These are phyloP conservation scores for Periophthalmodon schlosseri DNA, from an alignment of 2,113 vertebrate species.

Conservation along the genomic window DNA sequence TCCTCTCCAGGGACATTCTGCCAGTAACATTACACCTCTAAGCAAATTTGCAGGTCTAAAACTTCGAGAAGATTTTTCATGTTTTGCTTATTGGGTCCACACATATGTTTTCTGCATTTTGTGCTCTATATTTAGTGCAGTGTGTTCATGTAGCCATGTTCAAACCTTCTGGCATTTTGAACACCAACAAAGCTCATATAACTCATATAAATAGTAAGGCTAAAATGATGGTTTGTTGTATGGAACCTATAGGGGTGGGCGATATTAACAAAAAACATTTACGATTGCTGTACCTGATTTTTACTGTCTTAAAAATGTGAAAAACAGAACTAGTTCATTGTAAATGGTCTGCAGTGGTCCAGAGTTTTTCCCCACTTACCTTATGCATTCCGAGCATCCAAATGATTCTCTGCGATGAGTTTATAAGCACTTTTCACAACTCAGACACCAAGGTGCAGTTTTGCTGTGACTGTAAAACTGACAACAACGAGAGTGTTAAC, in stretches of 20 bases:
- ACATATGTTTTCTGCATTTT: constrained; percentile 49
- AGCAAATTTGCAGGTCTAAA: constrained; percentile 63
- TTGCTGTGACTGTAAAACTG: too few species aligned
- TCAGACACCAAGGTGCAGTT: too few species aligned
- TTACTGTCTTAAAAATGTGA: too few species aligned
- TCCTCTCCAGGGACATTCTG: constrained; percentile 48
- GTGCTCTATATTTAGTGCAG: constrained; percentile 1
- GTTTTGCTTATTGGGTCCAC: constrained; percentile 45
- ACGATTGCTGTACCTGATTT: too few species aligned
- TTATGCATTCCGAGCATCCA: too few species aligned
- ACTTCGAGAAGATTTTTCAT: constrained; percentile 30
- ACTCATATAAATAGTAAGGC: not conserved
- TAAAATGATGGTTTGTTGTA: not conserved
- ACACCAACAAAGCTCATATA: not conserved
- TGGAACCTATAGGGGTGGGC: not conserved
- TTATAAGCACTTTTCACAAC: too few species aligned
- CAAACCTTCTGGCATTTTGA: constrained; percentile 3
- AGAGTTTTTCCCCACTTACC: too few species aligned
- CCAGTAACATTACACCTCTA: constrained; percentile 61
- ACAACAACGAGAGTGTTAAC: too few species aligned
- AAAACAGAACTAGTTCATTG: too few species aligned
- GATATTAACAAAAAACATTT: too few species aligned
- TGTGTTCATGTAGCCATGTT: constrained; percentile 22
- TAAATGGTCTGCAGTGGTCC: too few species aligned
- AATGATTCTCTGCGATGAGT: too few species aligned